phyloP scores from a whole-genome alignment of 2,888 invertebrate species.

The Ichneumon xanthorius region DNA sequence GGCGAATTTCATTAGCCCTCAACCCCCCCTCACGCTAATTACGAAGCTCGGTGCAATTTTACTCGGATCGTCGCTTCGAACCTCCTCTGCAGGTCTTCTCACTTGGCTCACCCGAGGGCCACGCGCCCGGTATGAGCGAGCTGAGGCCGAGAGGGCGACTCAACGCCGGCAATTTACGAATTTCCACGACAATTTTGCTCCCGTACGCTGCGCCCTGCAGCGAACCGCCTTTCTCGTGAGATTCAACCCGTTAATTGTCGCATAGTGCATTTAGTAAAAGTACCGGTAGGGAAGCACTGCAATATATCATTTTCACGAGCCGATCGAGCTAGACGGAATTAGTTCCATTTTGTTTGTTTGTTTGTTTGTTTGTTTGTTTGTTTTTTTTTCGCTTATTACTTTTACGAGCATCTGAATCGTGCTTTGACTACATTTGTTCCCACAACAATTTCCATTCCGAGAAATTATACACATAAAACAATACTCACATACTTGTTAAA shows the following conservation, averaged over 20 bases:
- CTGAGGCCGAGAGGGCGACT: constrained; percentile 6
- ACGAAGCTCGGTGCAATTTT: constrained; percentile 46
- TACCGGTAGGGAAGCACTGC: neutral
- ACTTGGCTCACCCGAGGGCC: constrained; percentile 11
- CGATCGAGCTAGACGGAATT: neutral
- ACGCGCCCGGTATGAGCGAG: constrained; percentile 6
- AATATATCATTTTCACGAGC: neutral
- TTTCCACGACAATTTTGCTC: neutral
- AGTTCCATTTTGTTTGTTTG: no score
- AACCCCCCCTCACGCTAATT: constrained; percentile 24
- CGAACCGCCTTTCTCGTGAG: neutral
- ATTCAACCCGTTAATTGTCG: constrained; percentile 2
- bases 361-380: neutral
- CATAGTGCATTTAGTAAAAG: constrained; percentile 21
- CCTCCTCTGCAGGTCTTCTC: constrained; percentile 14
- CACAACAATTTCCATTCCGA: no score
- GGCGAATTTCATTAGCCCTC: constrained; percentile 52
- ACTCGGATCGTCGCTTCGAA: constrained; percentile 37
- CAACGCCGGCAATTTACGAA: constrained; percentile 16
- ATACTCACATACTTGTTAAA: no score
- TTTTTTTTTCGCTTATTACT: no score
- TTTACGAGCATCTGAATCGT: no score
- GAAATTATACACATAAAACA: no score
- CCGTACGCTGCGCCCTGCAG: neutral
- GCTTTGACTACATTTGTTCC: no score